Evolutionary conservation across 2,113 vertebrate species (phyloP).

Genomic region (Oreocharis arfaki): DNA sequence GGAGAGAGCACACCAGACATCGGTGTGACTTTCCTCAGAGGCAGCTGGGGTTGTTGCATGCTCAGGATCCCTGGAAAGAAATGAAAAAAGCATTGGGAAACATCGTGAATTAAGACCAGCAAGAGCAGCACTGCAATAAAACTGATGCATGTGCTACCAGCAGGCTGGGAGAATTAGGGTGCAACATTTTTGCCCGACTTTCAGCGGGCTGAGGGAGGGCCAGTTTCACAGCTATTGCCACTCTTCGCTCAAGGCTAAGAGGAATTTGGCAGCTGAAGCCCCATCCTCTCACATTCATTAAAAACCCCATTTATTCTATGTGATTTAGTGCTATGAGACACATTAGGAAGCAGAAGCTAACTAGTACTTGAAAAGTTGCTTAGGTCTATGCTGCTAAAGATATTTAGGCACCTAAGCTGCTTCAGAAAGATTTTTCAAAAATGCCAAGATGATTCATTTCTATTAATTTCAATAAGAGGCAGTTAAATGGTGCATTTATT

Average conservation of each 20-base stretch:
- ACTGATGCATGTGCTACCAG: not conserved
- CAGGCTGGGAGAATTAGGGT: not conserved
- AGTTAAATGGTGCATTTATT: conserved; percentile 61
- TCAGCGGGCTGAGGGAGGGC: not conserved
- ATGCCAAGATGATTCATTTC: conserved; percentile 43
- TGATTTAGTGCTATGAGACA: conserved; percentile 45
- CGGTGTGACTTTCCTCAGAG: fast-evolving
- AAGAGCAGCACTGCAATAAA: not conserved
- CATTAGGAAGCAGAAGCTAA: conserved; percentile 34
- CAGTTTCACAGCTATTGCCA: not conserved
- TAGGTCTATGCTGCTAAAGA: conserved; percentile 38
- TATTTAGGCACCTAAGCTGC: conserved; percentile 33
- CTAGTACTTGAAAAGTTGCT: conserved; percentile 53
- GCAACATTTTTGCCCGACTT: not conserved
- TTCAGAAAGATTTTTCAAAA: conserved; percentile 55
- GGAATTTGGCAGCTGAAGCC: conserved; percentile 26
- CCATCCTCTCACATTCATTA: conserved; percentile 29
- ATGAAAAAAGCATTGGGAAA: not conserved
- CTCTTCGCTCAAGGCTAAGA: not conserved
- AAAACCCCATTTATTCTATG: not conserved
- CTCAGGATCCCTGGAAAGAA: not conserved
- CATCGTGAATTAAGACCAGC: not conserved
- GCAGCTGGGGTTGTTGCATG: not conserved
- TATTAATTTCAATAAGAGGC: conserved; percentile 58
- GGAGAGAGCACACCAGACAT: not conserved